phyloP scores from a whole-genome alignment of 2,888 invertebrate species.

The Merodon equestris region DNA sequence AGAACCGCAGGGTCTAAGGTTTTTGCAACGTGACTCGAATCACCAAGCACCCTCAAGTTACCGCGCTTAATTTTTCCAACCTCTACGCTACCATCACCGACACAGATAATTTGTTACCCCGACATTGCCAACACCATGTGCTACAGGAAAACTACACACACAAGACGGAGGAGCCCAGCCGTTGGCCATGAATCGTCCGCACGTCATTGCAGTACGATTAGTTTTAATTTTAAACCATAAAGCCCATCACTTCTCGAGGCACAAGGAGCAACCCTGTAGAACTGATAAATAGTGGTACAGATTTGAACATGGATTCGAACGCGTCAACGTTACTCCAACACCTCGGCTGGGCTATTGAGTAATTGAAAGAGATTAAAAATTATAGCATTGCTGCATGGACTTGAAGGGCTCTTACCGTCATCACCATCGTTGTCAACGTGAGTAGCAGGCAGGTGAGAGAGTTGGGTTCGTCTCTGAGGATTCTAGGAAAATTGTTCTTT shows the following conservation, averaged over 20 bases:
- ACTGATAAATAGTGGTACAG: too few relatives aligned
- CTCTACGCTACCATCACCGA: conserved; percentile 14
- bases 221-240: conserved; percentile 61
- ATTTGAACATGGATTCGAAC: conserved; percentile 5
- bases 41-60: neutral
- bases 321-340: too few relatives aligned
- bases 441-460: conserved; percentile 1
- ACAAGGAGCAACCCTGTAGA: too few relatives aligned
- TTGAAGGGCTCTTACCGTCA: conserved; percentile 9
- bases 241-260: conserved; percentile 26
- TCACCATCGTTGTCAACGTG: conserved; percentile 10
- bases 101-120: conserved; percentile 39
- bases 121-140: conserved; percentile 1
- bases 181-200: conserved; percentile 58
- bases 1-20: conserved; percentile 14
- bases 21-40: conserved; percentile 52
- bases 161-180: conserved; percentile 12
- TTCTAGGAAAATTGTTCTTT: conserved; percentile 6
- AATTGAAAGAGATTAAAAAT: conserved; percentile 65
- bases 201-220: conserved; percentile 67
- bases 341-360: conserved; percentile 38
- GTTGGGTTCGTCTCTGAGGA: neutral
- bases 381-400: conserved; percentile 26
- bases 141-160: too few relatives aligned
- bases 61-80: conserved; percentile 12